Conservation (phyloP, 2,888 invertebrate genomes). For the Oligia latruncula region DNA sequence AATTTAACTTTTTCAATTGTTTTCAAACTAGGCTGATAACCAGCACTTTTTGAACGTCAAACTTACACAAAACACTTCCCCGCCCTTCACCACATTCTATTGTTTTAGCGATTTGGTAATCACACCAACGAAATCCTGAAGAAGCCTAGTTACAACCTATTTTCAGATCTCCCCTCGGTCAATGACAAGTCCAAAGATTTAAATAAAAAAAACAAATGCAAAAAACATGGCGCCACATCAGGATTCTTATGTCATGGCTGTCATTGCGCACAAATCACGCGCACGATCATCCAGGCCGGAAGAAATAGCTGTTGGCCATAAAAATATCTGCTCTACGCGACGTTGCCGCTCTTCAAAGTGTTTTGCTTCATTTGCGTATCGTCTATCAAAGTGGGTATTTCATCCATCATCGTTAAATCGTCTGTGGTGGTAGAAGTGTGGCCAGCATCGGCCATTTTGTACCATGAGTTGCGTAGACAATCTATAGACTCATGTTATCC, state of each 20-base stretch:
- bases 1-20: background rate
- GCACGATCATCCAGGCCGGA: constrained; percentile 43
- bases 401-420: constrained; percentile 38
- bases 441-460: constrained; percentile 1
- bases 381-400: constrained; percentile 44
- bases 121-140: background rate
- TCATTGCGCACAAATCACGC: constrained; percentile 48
- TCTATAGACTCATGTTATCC: too few relatives aligned
- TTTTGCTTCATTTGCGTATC: constrained; percentile 28
- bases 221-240: constrained; percentile 32
- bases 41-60: background rate
- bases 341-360: constrained; percentile 28
- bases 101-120: background rate
- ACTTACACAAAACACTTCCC: background rate
- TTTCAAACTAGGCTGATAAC: background rate
- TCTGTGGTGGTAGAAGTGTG: background rate
- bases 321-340: constrained; percentile 45
- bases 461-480: background rate
- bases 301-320: constrained; percentile 50
- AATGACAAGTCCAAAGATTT: constrained; percentile 3
- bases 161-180: background rate
- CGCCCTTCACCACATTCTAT: background rate
- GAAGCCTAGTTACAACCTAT: background rate
- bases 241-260: constrained; percentile 39
- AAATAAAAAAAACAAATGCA: constrained; percentile 12